phyloP scores from a whole-genome alignment of 2,888 invertebrate genomes.

The Arrhopalites spinosus region DNA sequence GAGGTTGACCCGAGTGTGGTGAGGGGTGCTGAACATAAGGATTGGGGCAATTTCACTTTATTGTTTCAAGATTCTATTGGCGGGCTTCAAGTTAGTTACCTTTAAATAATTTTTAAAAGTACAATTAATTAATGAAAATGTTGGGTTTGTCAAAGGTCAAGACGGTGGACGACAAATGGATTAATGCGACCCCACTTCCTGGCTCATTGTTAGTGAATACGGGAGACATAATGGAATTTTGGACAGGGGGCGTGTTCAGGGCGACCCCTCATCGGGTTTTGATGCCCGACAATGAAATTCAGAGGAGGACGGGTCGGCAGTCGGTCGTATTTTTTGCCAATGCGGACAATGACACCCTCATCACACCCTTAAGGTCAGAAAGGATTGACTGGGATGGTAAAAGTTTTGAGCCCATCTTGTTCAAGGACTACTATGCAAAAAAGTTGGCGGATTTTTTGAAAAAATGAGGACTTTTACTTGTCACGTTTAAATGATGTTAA shows the following conservation, averaged over 20 bases:
- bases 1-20: not conserved
- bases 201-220: slow-evolving; percentile 77
- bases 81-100: not conserved
- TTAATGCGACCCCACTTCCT: slow-evolving; percentile 74
- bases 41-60: not conserved
- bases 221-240: slow-evolving; percentile 74
- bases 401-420: too few species aligned
- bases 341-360: slow-evolving; percentile 56
- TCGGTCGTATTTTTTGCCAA: slow-evolving; percentile 58
- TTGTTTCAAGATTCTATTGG: not conserved
- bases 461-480: too few species aligned
- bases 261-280: slow-evolving; percentile 64
- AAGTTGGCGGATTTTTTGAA: too few species aligned
- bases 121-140: too few species aligned
- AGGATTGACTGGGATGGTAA: too few species aligned
- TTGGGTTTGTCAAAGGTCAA: slow-evolving; percentile 62
- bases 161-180: slow-evolving; percentile 71
- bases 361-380: slow-evolving; percentile 49
- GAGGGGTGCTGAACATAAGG: not conserved
- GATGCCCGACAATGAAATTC: slow-evolving; percentile 56
- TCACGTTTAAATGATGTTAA: too few species aligned
- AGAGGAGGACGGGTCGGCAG: slow-evolving; percentile 51
- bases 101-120: too few species aligned
- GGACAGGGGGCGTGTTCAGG: slow-evolving; percentile 73
- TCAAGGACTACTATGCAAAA: too few species aligned